Base-by-base conservation (phyloP, 2,888 invertebrate genomes). In the Petrolisthes cinctipes region DNA sequence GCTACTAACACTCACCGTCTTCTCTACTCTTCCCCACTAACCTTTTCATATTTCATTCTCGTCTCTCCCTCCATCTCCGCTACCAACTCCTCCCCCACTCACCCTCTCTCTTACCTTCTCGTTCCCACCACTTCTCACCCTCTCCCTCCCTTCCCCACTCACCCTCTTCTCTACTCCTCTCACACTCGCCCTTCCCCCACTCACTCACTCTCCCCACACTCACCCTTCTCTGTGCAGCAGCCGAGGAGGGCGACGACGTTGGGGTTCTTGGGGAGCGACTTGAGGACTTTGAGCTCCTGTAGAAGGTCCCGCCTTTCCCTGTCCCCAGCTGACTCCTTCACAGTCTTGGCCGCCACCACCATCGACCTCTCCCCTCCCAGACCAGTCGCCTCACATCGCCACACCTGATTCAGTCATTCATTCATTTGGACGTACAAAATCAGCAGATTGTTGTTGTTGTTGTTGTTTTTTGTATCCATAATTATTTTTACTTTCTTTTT, bases 331-430 rank as follows among this genome's bases (percentile, higher is more conserved):
- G 95, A 95, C 91, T 96, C 96, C 92, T 96, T 96, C n/a, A 97
- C 94, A 0, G 98, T 98, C 93, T 98, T 98, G 71, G 98, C 98
- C 17, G 98, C 98, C 0, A 98, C 98, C 0, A 96, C 96, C 66
- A 95, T 95, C 75, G 96, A 94, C 2, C 96, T 96, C 57, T 86
- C 61, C 23, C 83, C 85, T 20, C 79, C 82, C 56, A 90, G 80
- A 6, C 88, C 91, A 9, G 61, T 23, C 6, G 87, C 90, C 57
- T 89, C 90, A 68, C 88, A 90, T 68, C 92, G 96, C 95, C 91
- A 94, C 94, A 56, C 95, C 95, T 95, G 93, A 17, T 37, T 37
- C 37, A 37, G 1, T 37, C 37, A 37, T 37, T 37, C 37, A 37
- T 2, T 37, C 37, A 37, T 37, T 37, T 37, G 37, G 37, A 37